These are phyloP conservation scores for Cricetomys ansorgei DNA, from an alignment of 2,113 vertebrate genomes.

Conservation along the genomic window DNA sequence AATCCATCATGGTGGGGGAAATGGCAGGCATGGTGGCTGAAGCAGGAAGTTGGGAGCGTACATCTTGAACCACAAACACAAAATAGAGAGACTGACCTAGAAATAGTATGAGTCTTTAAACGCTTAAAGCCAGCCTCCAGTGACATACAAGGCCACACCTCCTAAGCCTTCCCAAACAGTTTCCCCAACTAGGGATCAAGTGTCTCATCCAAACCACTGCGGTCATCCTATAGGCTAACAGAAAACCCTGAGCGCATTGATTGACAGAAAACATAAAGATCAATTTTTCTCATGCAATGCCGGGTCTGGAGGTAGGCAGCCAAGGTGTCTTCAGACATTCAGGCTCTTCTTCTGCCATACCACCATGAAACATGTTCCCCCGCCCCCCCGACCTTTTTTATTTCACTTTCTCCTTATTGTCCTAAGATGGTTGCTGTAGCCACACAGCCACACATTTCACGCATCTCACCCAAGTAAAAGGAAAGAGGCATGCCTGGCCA, in stretches of 20 bases:
- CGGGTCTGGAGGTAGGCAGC: background rate
- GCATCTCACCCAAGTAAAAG: background rate
- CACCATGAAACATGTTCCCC: background rate
- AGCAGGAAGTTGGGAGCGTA: background rate
- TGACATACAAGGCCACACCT: background rate
- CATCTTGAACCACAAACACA: background rate
- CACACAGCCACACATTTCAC: background rate
- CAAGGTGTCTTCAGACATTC: background rate
- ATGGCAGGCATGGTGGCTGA: background rate
- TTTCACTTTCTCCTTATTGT: background rate
- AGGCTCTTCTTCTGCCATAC: background rate
- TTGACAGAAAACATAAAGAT: background rate
- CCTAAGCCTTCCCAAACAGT: background rate
- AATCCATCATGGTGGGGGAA: too few relatives aligned
- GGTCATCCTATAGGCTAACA: too few relatives aligned
- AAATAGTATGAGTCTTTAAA: background rate
- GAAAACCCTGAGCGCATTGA: accelerated
- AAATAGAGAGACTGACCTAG: background rate
- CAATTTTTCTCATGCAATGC: background rate
- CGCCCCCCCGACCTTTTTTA: too few relatives aligned
- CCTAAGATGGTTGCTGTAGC: background rate
- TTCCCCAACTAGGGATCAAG: background rate
- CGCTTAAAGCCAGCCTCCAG: background rate
- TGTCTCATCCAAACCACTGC: background rate
- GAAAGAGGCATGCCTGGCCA: background rate